Base-by-base conservation (phyloP, 2,797 vertebrate species). In the Sebastes diaconus region DNA sequence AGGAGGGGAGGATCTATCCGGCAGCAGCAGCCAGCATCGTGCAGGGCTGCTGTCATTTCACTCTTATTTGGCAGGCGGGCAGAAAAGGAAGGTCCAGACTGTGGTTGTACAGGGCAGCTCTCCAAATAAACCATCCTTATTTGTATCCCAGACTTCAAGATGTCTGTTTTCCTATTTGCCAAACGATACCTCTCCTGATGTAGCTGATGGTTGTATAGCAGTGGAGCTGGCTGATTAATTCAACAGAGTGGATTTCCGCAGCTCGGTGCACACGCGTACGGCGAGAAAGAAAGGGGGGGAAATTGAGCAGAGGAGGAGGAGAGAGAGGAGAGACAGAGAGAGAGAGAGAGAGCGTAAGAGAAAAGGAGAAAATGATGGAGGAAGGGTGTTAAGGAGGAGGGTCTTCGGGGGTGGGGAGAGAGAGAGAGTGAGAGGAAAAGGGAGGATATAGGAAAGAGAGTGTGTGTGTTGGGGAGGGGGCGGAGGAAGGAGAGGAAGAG, bases 241-340 rank as follows among this genome's bases (percentile, higher is more conserved):
- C 90, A 91, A 87, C 86, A 88, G 90, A 88, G 93, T 90, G 89
- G 88, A 93, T 94, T 92, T 95, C 90, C 86, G 94, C 94, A 92
- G 91, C 90, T 91, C 81, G 54, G 73, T 88, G 92, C 91, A 91
- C 91, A 90, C 73, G 72, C 77, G 63, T 84, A 80, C 77, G 76
- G 81, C 14, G 75, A 87, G 61, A 84, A 71, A 71, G 84, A 90
- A 81, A 90, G 74, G 87, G 60, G 80, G 68, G 77, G 72, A 88
- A 77, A 54, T 54, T 54, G 88, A 85, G 87, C 52, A 84, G 87
- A 86, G 86, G 59, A 69, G 68, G 71, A 79, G 42, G 68, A 69
- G 30, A 24, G 52, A 64, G 60, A 13, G 46, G 71, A 27, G 52
- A 64, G 60, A n/a, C 30, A 69, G 20, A 60, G 22, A 68, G 79